Conservation (phyloP, 2,888 invertebrate genomes). For the Volucella zonaria region DNA sequence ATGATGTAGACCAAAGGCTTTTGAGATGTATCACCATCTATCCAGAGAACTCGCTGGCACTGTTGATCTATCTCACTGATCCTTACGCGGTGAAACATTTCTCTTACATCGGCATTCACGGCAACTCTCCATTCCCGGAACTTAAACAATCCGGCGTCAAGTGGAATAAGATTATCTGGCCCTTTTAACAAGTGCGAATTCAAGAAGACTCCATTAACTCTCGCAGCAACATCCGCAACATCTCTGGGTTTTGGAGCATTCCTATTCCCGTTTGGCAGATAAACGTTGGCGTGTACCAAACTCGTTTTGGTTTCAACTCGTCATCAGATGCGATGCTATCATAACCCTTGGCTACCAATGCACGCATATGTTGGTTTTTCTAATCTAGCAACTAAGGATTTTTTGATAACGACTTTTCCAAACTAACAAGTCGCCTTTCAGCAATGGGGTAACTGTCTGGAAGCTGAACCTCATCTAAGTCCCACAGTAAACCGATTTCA, state of each 20-base stretch:
- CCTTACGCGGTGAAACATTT: slow-evolving; percentile 26
- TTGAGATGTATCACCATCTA: no score
- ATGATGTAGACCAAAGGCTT: no score
- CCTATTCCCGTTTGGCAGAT: slow-evolving; percentile 6
- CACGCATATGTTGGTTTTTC: slow-evolving; percentile 29
- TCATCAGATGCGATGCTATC: slow-evolving; percentile 3
- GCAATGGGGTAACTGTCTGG: slow-evolving; percentile 30
- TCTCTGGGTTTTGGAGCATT: slow-evolving; percentile 31
- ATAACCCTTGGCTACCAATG: slow-evolving; percentile 4
- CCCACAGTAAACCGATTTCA: slow-evolving; percentile 40
- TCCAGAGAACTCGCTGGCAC: no score
- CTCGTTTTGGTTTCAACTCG: background rate
- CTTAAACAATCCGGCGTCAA: background rate
- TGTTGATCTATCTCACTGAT: slow-evolving; percentile 1
- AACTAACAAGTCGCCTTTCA: slow-evolving; percentile 12
- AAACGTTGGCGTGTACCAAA: slow-evolving; percentile 11
- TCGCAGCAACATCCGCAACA: no score
- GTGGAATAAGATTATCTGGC: no score
- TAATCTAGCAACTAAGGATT: slow-evolving; percentile 20
- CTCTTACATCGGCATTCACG: slow-evolving; percentile 13
- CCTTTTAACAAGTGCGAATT: no score
- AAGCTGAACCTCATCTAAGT: slow-evolving; percentile 16
- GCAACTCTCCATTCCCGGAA: background rate
- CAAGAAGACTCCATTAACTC: no score
- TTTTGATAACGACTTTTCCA: slow-evolving; percentile 6